phyloP scores from a whole-genome alignment of 2,888 invertebrate genomes.

The Cylloceria caligata region DNA sequence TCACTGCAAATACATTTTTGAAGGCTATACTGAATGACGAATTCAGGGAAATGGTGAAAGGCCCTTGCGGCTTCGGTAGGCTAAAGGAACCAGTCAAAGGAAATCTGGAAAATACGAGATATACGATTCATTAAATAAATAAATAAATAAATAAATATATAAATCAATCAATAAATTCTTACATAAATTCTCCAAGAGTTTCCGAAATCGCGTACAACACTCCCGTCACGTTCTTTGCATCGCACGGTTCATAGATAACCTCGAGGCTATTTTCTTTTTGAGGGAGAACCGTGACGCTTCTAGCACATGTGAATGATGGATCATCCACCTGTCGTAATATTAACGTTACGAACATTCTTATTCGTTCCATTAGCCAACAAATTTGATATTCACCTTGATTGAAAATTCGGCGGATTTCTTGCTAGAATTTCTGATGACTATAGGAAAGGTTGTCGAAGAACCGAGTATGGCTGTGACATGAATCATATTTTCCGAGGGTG shows the following conservation, averaged over 20 bases:
- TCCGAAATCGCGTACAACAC: slow-evolving; percentile 72
- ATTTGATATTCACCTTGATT: slow-evolving; percentile 67
- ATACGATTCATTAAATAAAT: not conserved
- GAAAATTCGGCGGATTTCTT: slow-evolving; percentile 66
- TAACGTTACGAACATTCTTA: not conserved
- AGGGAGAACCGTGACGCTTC: slow-evolving; percentile 64
- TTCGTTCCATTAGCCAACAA: not conserved
- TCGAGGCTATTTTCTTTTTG: slow-evolving; percentile 64
- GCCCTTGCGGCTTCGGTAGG: slow-evolving; percentile 77
- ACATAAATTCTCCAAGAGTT: slow-evolving; percentile 75
- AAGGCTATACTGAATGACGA: slow-evolving; percentile 70
- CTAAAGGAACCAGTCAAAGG: slow-evolving; percentile 73
- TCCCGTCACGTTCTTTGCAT: slow-evolving; percentile 69
- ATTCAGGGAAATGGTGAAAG: slow-evolving; percentile 68
- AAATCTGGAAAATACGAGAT: slow-evolving; percentile 68
- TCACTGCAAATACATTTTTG: slow-evolving; percentile 74
- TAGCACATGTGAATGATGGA: slow-evolving; percentile 69
- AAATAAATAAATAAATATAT: not conserved
- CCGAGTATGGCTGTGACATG: slow-evolving; percentile 73
- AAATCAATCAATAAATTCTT: slow-evolving; percentile 27
- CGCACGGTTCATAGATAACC: slow-evolving; percentile 74
- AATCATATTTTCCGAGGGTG: slow-evolving; percentile 71
- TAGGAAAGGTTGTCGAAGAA: slow-evolving; percentile 65
- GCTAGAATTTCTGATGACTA: slow-evolving; percentile 71
- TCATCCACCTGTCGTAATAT: slow-evolving; percentile 69